phyloP scores from a whole-genome alignment of 2,113 vertebrate species.

The Arothron firmamentum region DNA sequence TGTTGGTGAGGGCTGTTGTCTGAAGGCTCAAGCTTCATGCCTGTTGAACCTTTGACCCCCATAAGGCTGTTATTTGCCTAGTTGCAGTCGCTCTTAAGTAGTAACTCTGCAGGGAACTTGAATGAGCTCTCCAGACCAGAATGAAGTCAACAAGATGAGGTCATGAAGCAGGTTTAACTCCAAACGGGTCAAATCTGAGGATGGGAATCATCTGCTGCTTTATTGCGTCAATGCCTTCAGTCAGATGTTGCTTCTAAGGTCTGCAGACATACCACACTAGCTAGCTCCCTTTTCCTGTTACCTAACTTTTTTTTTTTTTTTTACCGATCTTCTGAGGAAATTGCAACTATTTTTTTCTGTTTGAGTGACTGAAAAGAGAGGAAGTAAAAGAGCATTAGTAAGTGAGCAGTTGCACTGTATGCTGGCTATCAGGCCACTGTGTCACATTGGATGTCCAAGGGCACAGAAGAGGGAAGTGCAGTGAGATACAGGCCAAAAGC shows the following conservation, averaged over 20 bases:
- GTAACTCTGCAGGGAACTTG: conserved; percentile 41
- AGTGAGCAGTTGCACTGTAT: conserved; percentile 27
- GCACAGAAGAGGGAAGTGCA: conserved; percentile 66
- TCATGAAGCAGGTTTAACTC: conserved; percentile 41
- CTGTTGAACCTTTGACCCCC: conserved; percentile 27
- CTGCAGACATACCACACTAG: neutral
- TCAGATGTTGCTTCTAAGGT: neutral
- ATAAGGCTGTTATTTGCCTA: conserved; percentile 17
- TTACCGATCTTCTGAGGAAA: neutral
- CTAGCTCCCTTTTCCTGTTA: neutral
- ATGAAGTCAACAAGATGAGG: conserved; percentile 48
- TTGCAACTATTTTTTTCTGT: neutral
- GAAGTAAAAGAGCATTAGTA: conserved; percentile 40
- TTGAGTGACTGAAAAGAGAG: conserved; percentile 25
- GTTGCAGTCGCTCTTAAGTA: conserved; percentile 28
- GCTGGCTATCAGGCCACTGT: conserved; percentile 60
- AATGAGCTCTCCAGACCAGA: conserved; percentile 42
- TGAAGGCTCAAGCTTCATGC: conserved; percentile 14
- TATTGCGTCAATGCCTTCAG: conserved; percentile 23
- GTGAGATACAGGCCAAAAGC: conserved; percentile 37
- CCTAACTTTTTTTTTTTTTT: neutral
- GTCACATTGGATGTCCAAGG: conserved; percentile 59
- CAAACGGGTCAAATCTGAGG: conserved; percentile 40
- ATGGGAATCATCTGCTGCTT: conserved; percentile 39
- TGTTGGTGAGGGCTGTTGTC: conserved; percentile 2